Percentiles rank a stretch among this genome's conserved stretches.
Evolutionary conservation across 2,797 vertebrate genomes (phyloP).

Genomic region (Clarias fuscus): DNA sequence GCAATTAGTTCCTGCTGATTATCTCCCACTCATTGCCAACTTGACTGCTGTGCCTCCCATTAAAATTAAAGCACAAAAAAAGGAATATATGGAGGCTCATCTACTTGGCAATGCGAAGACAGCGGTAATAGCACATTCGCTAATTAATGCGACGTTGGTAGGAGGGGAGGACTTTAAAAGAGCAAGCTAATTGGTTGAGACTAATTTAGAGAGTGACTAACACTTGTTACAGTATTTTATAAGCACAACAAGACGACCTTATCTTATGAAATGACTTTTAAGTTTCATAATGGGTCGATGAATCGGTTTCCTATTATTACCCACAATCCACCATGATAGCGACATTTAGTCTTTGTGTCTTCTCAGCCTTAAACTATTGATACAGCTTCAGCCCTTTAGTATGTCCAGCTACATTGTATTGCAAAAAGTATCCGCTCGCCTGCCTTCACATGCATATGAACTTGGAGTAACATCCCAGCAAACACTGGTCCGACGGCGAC

Average conservation of each 20-base stretch:
- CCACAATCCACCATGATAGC: neutral
- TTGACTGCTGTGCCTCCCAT: slow-evolving; percentile 76
- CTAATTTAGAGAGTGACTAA: slow-evolving; percentile 53
- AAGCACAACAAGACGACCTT: neutral
- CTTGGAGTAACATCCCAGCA: no score
- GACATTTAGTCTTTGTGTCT: neutral
- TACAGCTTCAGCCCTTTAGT: neutral
- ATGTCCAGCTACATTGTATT: neutral
- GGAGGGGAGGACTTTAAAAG: slow-evolving; percentile 50
- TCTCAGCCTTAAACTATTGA: neutral
- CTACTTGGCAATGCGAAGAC: slow-evolving; percentile 67
- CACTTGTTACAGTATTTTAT: neutral
- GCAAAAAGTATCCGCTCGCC: no score
- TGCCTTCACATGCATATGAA: no score
- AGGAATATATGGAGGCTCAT: slow-evolving; percentile 69
- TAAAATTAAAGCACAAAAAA: slow-evolving; percentile 68
- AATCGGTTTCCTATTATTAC: neutral
- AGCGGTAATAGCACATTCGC: slow-evolving; percentile 49
- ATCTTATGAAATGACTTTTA: neutral
- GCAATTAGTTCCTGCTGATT: slow-evolving; percentile 87
- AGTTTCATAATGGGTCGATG: neutral
- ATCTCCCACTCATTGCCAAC: slow-evolving; percentile 79
- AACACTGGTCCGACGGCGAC: no score
- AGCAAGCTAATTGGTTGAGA: slow-evolving; percentile 56
- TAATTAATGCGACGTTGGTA: slow-evolving; percentile 53